Evolutionary conservation across 2,888 invertebrate species (phyloP).

Genomic region (Hemicrepidius hirtus): DNA sequence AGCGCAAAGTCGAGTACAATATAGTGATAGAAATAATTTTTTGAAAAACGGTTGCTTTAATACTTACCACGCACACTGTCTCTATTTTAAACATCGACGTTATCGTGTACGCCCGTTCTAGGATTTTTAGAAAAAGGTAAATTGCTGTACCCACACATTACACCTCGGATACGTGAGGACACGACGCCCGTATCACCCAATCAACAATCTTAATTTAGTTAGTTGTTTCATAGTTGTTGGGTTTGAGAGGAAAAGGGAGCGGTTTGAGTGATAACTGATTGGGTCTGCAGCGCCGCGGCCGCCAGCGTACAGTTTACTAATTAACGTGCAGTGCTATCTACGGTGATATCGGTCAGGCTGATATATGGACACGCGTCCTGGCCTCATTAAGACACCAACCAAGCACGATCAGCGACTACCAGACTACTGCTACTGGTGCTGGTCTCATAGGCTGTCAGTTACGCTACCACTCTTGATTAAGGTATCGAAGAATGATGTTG

Average conservation of each 20-base stretch:
- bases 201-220: conserved; percentile 59
- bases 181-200: conserved; percentile 56
- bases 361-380: conserved; percentile 70
- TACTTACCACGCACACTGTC: too few species aligned
- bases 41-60: too few species aligned
- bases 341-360: conserved; percentile 62
- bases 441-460: conserved; percentile 55
- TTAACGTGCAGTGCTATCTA: conserved; percentile 62
- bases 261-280: conserved; percentile 61
- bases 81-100: not conserved
- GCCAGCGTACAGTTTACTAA: conserved; percentile 62
- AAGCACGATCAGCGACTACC: conserved; percentile 67
- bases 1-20: too few species aligned
- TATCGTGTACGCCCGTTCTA: conserved; percentile 28
- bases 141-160: conserved; percentile 60
- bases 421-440: conserved; percentile 52
- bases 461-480: conserved; percentile 61
- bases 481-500: conserved; percentile 62
- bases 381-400: conserved; percentile 71
- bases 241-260: conserved; percentile 50
- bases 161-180: conserved; percentile 57
- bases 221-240: conserved; percentile 43
- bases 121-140: conserved; percentile 52
- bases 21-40: too few species aligned
- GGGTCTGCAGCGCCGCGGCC: conserved; percentile 61